Conservation (phyloP, 2,888 invertebrate genomes). For the Thymelicus lineola region DNA sequence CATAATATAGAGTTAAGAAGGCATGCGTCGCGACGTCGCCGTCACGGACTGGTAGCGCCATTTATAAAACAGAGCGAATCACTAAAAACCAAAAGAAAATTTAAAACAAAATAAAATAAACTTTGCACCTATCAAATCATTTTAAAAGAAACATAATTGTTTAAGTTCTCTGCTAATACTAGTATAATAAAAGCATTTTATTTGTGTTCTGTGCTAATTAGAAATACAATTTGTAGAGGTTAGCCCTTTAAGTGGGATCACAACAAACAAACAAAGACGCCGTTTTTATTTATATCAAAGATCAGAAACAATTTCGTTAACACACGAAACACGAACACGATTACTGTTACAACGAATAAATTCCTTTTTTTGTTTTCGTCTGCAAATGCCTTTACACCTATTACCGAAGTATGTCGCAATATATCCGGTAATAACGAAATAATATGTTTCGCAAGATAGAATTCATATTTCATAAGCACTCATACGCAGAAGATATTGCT, state of each 20-base stretch:
- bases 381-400: constrained; percentile 57
- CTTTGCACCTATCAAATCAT: background rate
- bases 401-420: constrained; percentile 72
- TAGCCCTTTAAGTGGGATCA: constrained; percentile 19
- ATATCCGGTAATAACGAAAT: constrained; percentile 80
- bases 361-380: constrained; percentile 36
- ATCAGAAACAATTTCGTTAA: constrained; percentile 32
- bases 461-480: constrained; percentile 83
- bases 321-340: constrained; percentile 26
- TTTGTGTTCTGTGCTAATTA: constrained; percentile 8
- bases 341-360: constrained; percentile 26
- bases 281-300: constrained; percentile 23
- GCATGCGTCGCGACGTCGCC: constrained; percentile 63
- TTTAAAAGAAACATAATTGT: background rate
- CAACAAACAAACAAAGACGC: constrained; percentile 30
- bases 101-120: background rate
- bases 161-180: background rate
- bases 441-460: constrained; percentile 81
- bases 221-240: constrained; percentile 1
- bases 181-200: background rate
- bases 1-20: constrained; percentile 35
- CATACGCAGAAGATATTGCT: constrained; percentile 77
- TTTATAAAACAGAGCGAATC: constrained; percentile 31
- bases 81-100: background rate
- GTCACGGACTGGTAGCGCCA: constrained; percentile 62